Evolutionary conservation across 2,797 vertebrate genomes (phyloP).

Genomic region (Pterois miles): DNA sequence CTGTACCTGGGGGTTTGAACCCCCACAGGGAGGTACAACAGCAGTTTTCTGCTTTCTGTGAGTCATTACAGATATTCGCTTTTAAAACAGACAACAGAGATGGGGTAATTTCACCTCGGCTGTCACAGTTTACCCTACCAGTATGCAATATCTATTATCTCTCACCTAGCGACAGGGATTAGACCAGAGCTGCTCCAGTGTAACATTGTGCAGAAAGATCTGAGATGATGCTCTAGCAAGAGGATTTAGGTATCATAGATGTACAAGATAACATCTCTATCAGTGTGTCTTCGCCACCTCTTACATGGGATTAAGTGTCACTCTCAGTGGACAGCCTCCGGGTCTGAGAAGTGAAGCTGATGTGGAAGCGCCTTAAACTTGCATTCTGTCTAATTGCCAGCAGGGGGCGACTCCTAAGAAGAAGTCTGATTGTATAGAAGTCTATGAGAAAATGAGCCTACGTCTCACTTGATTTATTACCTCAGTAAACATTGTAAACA

Average conservation of each 20-base stretch:
- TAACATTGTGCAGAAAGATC: slow-evolving; percentile 32
- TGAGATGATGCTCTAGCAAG: slow-evolving; percentile 1
- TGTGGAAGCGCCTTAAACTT: too few species aligned
- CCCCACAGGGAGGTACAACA: not conserved
- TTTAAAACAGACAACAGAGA: slow-evolving; percentile 21
- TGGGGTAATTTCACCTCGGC: not conserved
- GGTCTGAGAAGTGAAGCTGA: too few species aligned
- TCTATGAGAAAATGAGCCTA: too few species aligned
- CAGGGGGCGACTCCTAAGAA: too few species aligned
- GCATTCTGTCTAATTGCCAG: rapidly evolving
- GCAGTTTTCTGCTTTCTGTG: slow-evolving; percentile 1
- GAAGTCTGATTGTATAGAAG: too few species aligned
- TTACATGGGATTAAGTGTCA: slow-evolving; percentile 6
- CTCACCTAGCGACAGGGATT: slow-evolving; percentile 22
- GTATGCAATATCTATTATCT: slow-evolving; percentile 12
- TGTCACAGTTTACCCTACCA: slow-evolving; percentile 13
- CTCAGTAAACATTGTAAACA: too few species aligned
- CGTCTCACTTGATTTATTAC: too few species aligned
- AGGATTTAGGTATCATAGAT: not conserved
- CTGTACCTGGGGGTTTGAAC: not conserved
- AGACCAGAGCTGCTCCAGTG: slow-evolving; percentile 26
- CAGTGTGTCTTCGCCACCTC: not conserved
- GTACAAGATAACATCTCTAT: slow-evolving; percentile 1
- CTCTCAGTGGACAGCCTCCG: not conserved
- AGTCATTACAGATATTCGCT: slow-evolving; percentile 9